Evolutionary conservation across 1,140 invertebrate species (phyloP), one percentile per base, ranked within the genome.

Genomic region (Papilio dardanus): DNA sequence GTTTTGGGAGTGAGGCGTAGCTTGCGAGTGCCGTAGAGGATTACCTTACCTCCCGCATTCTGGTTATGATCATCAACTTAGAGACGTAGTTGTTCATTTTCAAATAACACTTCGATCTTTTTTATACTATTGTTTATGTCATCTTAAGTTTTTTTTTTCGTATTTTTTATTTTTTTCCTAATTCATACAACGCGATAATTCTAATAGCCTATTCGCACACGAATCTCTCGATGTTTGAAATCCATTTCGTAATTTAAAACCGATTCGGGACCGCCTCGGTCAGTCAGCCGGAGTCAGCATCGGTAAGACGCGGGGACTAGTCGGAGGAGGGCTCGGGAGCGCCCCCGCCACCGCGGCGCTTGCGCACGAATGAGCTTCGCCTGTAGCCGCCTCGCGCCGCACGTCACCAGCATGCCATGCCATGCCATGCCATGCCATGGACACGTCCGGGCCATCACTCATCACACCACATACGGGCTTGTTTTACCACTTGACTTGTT

Each of bases 1-100:
- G 93, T 94, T 88, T 90, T 92, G 92, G 93, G 93, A 94, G 93
- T 93, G 93, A 92, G 92, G 93, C 92, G 92, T 94, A 94, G 93
- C 92, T 94, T 93, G 93, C 92, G 93, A 93, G 93, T 94, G 93
- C 93, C 84, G 92, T 94, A 94, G 93, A 88, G 85, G 89, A 92
- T 21, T 92, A 90, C 91, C 92, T 93, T 93, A 92, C 89, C 93
- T 94, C 93, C 93, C 93, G 92, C 93, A 94, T 93, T 93, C 88
- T 93, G 93, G 92, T 94, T 93, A 94, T 94, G 93, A 93, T 93
- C 93, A 93, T 94, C 92, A 94, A 90, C 90, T 73, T 92, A 94
- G 92, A 94, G 88, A 92, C 83, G 93, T 94, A 94, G 93, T 93
- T 93, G 30, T 88, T 91, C 92, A 93, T 93, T 93, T 73, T 91